Conservation (phyloP, 2,888 invertebrate genomes). For the Eilema sororculum region DNA sequence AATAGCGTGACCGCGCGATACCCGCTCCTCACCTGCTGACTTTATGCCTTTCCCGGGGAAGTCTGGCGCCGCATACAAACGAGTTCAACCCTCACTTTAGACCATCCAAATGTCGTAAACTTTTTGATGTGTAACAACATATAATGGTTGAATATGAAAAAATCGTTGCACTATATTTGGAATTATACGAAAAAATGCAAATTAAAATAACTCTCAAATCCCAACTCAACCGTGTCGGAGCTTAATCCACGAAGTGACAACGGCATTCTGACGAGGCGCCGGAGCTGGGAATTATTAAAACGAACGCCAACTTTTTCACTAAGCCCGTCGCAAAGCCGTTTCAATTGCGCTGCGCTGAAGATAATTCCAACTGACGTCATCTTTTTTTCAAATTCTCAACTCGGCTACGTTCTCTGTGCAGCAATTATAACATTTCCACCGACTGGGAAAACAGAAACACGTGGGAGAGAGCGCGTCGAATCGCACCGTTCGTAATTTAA, state of each 20-base stretch:
- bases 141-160: slow-evolving; percentile 60
- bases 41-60: slow-evolving; percentile 81
- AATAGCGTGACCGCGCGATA: slow-evolving; percentile 83
- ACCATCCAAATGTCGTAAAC: slow-evolving; percentile 72
- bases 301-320: slow-evolving; percentile 88
- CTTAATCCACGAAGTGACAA: slow-evolving; percentile 87
- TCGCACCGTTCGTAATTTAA: slow-evolving; percentile 85
- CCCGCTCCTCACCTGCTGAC: slow-evolving; percentile 79
- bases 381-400: slow-evolving; percentile 86
- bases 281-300: slow-evolving; percentile 87
- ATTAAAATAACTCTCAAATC: slow-evolving; percentile 86
- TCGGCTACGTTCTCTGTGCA: slow-evolving; percentile 84
- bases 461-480: slow-evolving; percentile 82
- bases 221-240: slow-evolving; percentile 86
- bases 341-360: slow-evolving; percentile 87
- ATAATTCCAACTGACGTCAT: slow-evolving; percentile 87
- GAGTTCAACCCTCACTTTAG: slow-evolving; percentile 69
- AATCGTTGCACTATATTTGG: slow-evolving; percentile 67
- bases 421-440: slow-evolving; percentile 87
- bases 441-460: slow-evolving; percentile 87
- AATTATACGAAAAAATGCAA: slow-evolving; percentile 81
- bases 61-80: slow-evolving; percentile 78
- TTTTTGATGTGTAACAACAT: slow-evolving; percentile 66
- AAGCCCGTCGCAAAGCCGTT: slow-evolving; percentile 87
- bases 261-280: slow-evolving; percentile 88